A percentile compares a stretch with the other conserved stretches of the same genome.
Evolutionary conservation across 2,888 invertebrate genomes (phyloP).

Genomic region (Acanthoscelides obtectus): DNA sequence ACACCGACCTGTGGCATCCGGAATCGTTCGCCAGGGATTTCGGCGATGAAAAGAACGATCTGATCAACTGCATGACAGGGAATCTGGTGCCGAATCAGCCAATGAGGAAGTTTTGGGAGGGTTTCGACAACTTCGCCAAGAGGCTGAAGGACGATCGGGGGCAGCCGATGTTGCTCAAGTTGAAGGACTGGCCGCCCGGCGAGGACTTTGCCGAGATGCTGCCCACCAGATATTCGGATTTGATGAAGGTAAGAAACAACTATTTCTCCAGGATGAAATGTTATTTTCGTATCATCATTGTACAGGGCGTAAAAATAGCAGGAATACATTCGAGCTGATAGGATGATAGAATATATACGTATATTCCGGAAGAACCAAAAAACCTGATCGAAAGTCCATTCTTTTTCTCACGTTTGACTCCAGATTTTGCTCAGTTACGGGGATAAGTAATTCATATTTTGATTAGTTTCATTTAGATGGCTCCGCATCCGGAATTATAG

Average conservation of each 20-base stretch:
- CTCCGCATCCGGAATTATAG: too few relatives aligned
- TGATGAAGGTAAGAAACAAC: constrained; percentile 55
- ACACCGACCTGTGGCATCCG: constrained; percentile 83
- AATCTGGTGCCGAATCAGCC: constrained; percentile 85
- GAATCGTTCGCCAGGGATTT: constrained; percentile 87
- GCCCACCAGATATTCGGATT: constrained; percentile 78
- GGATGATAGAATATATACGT: too few relatives aligned
- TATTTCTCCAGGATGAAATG: too few relatives aligned
- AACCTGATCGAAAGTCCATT: too few relatives aligned
- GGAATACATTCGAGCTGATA: too few relatives aligned
- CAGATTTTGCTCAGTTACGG: too few relatives aligned
- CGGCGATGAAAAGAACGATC: constrained; percentile 86
- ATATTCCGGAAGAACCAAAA: too few relatives aligned
- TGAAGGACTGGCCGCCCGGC: constrained; percentile 97
- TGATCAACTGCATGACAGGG: constrained; percentile 90
- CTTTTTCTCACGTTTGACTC: too few relatives aligned
- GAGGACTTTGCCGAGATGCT: constrained; percentile 90
- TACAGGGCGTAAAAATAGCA: too few relatives aligned
- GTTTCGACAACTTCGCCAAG: constrained; percentile 82
- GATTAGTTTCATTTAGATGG: too few relatives aligned
- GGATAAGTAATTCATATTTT: too few relatives aligned
- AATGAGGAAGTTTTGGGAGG: constrained; percentile 95
- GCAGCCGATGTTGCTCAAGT: constrained; percentile 83
- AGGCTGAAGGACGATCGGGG: constrained; percentile 76
- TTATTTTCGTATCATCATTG: too few relatives aligned